Evolutionary conservation across 2,113 vertebrate genomes (phyloP).

Genomic region (Chaetodon trifascialis): DNA sequence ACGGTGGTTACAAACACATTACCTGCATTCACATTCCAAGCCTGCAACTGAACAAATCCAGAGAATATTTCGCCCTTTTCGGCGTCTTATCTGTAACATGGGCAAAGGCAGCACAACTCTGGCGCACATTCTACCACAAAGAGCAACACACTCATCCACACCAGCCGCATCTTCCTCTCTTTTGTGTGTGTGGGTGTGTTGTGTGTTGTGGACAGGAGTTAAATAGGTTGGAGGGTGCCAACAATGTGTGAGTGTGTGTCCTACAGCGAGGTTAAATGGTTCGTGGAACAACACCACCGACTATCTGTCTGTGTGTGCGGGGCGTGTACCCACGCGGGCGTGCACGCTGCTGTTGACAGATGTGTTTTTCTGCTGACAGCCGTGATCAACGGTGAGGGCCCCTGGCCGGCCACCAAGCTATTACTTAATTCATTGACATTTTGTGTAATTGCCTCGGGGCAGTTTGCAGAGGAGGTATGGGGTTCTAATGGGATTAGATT

Average conservation of each 20-base stretch:
- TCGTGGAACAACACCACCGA: slow-evolving; percentile 47
- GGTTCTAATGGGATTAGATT: slow-evolving; percentile 85
- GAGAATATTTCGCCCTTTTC: slow-evolving; percentile 58
- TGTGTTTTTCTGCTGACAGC: slow-evolving; percentile 82
- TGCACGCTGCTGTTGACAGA: slow-evolving; percentile 75
- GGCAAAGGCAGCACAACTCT: slow-evolving; percentile 27
- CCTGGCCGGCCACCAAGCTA: slow-evolving; percentile 83
- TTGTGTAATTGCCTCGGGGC: slow-evolving; percentile 84
- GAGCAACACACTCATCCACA: slow-evolving; percentile 42
- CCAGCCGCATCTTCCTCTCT: slow-evolving; percentile 25
- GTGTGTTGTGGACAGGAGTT: slow-evolving; percentile 47
- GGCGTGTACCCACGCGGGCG: neutral
- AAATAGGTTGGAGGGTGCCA: slow-evolving; percentile 61
- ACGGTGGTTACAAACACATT: slow-evolving; percentile 36
- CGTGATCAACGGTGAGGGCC: slow-evolving; percentile 77
- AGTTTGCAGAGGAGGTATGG: slow-evolving; percentile 76
- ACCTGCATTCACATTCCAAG: slow-evolving; percentile 55
- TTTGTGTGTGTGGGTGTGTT: slow-evolving; percentile 23
- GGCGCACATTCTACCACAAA: slow-evolving; percentile 44
- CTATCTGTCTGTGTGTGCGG: slow-evolving; percentile 33
- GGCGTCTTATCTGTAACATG: slow-evolving; percentile 57
- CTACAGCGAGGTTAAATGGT: slow-evolving; percentile 71
- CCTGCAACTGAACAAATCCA: slow-evolving; percentile 43
- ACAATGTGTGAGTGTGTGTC: slow-evolving; percentile 55
- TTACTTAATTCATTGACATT: slow-evolving; percentile 88